Conservation (phyloP, 53 echinoderm and acorn worm genomes). For the Zoroaster sp. region DNA sequence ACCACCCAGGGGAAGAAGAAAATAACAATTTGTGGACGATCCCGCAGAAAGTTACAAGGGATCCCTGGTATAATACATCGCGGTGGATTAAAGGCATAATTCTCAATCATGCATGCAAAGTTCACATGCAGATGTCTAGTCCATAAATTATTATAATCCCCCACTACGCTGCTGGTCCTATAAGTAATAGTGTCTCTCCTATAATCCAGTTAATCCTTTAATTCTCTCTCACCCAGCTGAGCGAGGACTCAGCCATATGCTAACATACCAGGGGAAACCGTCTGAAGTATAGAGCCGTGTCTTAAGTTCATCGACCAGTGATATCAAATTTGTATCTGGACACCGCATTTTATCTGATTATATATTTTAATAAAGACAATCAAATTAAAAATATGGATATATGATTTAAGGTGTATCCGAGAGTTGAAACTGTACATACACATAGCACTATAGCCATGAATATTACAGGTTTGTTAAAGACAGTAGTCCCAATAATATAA, state of each 20-base stretch:
- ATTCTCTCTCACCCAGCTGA: not conserved
- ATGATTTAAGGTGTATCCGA: no score
- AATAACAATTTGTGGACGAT: no score
- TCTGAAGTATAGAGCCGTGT: not conserved
- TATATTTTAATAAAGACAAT: not conserved
- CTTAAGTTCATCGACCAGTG: not conserved
- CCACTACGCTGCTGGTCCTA: not conserved
- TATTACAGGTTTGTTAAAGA: no score
- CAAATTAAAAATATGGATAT: not conserved
- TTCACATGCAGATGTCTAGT: not conserved
- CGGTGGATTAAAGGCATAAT: no score
- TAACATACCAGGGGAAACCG: not conserved
- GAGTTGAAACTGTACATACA: no score
- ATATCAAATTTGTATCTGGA: not conserved
- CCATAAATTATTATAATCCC: not conserved
- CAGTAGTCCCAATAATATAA: no score
- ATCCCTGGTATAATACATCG: no score
- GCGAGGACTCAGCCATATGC: not conserved
- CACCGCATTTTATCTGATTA: not conserved
- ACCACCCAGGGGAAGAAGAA: no score
- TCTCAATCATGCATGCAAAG: no score
- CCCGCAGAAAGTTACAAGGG: no score
- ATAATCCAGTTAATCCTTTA: constrained; percentile 30
- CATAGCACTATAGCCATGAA: no score
- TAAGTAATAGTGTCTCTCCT: not conserved